phyloP scores from a whole-genome alignment of 2,113 vertebrate genomes.

The Sus scrofa region DNA sequence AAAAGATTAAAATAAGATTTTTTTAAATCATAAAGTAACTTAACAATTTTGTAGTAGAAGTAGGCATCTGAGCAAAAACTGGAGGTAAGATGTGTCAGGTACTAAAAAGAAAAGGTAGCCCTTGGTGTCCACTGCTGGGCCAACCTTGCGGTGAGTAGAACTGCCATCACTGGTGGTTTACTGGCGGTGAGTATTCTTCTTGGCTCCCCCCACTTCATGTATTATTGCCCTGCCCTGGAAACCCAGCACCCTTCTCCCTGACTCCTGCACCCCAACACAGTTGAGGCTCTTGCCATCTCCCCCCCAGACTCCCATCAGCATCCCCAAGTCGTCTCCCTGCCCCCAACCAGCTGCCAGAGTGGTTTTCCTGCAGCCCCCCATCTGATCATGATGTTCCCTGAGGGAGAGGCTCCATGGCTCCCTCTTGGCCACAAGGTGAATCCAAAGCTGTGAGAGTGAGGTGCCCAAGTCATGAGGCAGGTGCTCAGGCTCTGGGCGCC shows the following conservation, averaged over 20 bases:
- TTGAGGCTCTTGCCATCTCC: neutral
- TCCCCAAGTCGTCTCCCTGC: neutral
- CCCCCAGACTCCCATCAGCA: neutral
- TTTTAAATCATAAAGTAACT: neutral
- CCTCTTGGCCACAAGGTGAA: neutral
- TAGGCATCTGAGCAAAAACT: neutral
- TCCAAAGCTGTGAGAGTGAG: neutral
- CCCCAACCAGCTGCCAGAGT: neutral
- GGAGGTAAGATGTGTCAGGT: neutral
- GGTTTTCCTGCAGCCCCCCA: neutral
- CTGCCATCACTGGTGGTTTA: neutral
- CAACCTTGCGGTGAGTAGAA: neutral
- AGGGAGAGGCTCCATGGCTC: neutral
- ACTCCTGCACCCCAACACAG: neutral
- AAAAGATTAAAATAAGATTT: neutral
- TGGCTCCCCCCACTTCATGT: rapidly evolving
- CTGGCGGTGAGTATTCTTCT: neutral
- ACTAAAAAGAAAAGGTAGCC: too few relatives aligned
- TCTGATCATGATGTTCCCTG: neutral
- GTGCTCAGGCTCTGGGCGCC: neutral
- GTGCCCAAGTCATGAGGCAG: neutral
- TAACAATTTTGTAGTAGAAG: neutral
- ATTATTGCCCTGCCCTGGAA: neutral
- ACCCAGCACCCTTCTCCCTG: neutral
- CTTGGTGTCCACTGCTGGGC: neutral